Evolutionary conservation across 2,888 invertebrate genomes (phyloP).

Genomic region (Noctua pronuba): DNA sequence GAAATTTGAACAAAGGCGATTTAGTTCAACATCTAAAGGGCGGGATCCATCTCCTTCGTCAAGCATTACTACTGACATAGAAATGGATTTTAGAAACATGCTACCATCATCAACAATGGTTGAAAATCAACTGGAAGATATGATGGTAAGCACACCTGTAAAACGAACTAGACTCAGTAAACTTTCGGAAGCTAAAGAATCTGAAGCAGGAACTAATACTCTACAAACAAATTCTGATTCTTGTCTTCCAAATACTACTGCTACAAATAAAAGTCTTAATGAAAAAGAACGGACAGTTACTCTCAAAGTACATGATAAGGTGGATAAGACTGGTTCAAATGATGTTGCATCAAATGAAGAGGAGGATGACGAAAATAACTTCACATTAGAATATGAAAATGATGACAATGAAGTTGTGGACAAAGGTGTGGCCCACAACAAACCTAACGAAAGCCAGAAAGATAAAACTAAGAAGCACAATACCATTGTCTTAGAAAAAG

Average conservation of each 20-base stretch:
- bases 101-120: slow-evolving; percentile 88
- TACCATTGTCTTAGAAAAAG: slow-evolving; percentile 8
- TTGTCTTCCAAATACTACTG: slow-evolving; percentile 6
- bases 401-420: slow-evolving; percentile 42
- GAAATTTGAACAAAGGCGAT: slow-evolving; percentile 63
- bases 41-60: slow-evolving; percentile 76
- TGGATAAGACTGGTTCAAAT: slow-evolving; percentile 4
- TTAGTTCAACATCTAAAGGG: slow-evolving; percentile 66
- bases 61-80: slow-evolving; percentile 80
- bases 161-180: slow-evolving; percentile 77
- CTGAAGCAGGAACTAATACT: slow-evolving; percentile 57
- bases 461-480: slow-evolving; percentile 18
- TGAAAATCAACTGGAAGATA: slow-evolving; percentile 78
- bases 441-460: neutral
- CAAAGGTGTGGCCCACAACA: neutral
- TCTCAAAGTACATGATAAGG: slow-evolving; percentile 27
- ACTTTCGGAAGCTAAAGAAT: slow-evolving; percentile 72
- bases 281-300: slow-evolving; percentile 35
- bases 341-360: slow-evolving; percentile 11
- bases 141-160: slow-evolving; percentile 70
- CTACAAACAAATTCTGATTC: slow-evolving; percentile 38
- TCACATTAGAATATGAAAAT: slow-evolving; percentile 43
- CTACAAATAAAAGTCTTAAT: slow-evolving; percentile 35
- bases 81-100: slow-evolving; percentile 84
- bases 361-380: slow-evolving; percentile 43